Evolutionary conservation across 2,888 invertebrate species (phyloP), one percentile per base, ranked within the genome.

Genomic region (Pseudeuparius sepicola): DNA sequence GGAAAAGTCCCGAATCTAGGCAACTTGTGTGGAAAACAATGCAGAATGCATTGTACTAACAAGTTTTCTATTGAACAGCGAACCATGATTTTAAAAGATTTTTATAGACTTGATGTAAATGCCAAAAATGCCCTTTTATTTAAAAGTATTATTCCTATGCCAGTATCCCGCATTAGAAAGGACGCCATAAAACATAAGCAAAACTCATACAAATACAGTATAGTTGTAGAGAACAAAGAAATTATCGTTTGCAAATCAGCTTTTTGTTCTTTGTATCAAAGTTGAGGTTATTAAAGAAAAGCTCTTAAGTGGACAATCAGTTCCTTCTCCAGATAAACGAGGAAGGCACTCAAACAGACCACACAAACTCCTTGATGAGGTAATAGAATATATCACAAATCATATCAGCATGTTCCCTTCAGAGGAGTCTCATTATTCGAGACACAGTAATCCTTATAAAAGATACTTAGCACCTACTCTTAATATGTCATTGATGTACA

Each of bases 91-190:
- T 11, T 34, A 14, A 16, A 23, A 25, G 14, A 23, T 10, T 39
- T 35, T 31, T 39, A 39, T 14, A 31, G 24, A 4, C 24, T 35
- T 17, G 31, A 36, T 14, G 29, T 39, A 3, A 39, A 36, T 18
- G 10, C 27, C 9, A 39, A 39, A 28, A 36, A 39, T 32, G 35
- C 28, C 15, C 18, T 36, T 5, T 23, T 39, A 23, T 39, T 34
- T 15, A 24, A 10, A 17, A 29, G 29, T 20, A 34, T 39, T 24
- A 35, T 13, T 10, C 9, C 20, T 25, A 17, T n/a, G 14, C n/a
- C 24, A n/a, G 35, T 35, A n/a, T 23, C n/a, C 4, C 31, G 34
- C 7, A 4, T 4, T 28, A 11, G 31, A 10, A 39, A 35, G n/a
- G n/a, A 31, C 39, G n/a, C 9, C 34, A 18, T 24, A 34, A 3